Evolutionary conservation across 2,888 invertebrate species (phyloP).

Genomic region (Himalopsyche japonica): DNA sequence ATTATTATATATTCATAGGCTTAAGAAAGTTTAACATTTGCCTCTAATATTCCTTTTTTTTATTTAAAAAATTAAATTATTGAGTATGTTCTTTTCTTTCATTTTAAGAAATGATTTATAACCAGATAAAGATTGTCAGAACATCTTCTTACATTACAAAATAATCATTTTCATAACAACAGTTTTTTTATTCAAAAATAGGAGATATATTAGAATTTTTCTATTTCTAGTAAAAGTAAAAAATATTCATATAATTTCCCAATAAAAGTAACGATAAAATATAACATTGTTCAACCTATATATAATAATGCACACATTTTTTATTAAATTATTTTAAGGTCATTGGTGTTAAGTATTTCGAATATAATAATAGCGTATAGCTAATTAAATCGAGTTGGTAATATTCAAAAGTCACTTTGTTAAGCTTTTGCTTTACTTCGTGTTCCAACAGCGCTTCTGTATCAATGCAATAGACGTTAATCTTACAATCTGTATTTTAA

Average conservation of each 20-base stretch:
- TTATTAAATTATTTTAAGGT: not conserved
- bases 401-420: not conserved
- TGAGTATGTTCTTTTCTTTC: not conserved
- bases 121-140: too few species aligned
- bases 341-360: not conserved
- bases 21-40: not conserved
- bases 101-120: not conserved
- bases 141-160: too few species aligned
- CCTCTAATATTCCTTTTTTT: not conserved
- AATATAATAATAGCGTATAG: not conserved
- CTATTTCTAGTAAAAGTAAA: too few species aligned
- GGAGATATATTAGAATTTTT: too few species aligned
- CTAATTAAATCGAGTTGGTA: not conserved
- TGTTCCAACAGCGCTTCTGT: not conserved
- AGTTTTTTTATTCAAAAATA: too few species aligned
- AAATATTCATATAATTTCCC: too few species aligned
- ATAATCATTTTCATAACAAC: too few species aligned
- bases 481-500: not conserved
- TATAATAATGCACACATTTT: not conserved
- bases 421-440: not conserved
- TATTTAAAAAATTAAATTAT: not conserved
- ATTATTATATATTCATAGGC: conserved; percentile 3
- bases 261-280: not conserved
- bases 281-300: not conserved
- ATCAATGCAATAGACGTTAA: not conserved